phyloP scores from a whole-genome alignment of 1,140 invertebrate species.

The Littorina saxatilis region DNA sequence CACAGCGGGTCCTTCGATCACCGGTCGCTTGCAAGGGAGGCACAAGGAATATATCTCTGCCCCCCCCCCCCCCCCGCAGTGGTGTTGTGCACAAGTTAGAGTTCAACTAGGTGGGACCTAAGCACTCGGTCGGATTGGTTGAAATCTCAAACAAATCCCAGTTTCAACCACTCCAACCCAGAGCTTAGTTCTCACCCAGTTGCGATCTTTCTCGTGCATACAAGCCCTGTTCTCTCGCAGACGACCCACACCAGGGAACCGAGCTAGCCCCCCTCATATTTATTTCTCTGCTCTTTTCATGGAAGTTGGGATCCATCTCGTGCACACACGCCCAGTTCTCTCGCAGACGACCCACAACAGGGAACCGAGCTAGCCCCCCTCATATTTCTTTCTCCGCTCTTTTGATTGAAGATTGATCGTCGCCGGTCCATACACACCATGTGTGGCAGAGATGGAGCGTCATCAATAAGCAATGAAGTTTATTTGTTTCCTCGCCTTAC shows the following conservation, averaged over 20 bases:
- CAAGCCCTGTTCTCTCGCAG: neutral
- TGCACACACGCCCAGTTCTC: too few species aligned
- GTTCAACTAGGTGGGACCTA: too few species aligned
- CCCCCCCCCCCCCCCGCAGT: too few species aligned
- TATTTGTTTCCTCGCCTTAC: slow-evolving; percentile 11
- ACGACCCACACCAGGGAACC: neutral
- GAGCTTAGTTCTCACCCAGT: too few species aligned
- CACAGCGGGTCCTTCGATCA: too few species aligned
- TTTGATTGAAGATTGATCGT: slow-evolving; percentile 32
- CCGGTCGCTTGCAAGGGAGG: neutral
- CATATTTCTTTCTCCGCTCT: neutral
- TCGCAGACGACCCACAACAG: neutral
- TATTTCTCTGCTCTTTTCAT: neutral
- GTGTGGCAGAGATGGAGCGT: neutral
- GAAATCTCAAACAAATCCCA: too few species aligned
- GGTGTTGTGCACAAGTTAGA: too few species aligned
- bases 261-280: slow-evolving; percentile 9
- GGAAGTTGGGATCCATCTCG: too few species aligned
- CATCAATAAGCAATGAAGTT: slow-evolving; percentile 38
- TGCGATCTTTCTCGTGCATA: too few species aligned
- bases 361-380: neutral
- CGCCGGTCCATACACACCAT: slow-evolving; percentile 6
- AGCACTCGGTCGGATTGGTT: too few species aligned
- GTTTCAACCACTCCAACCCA: too few species aligned
- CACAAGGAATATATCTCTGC: too few species aligned